Evolutionary conservation across 2,797 vertebrate genomes (phyloP).

Genomic region (Phataginus tricuspis): DNA sequence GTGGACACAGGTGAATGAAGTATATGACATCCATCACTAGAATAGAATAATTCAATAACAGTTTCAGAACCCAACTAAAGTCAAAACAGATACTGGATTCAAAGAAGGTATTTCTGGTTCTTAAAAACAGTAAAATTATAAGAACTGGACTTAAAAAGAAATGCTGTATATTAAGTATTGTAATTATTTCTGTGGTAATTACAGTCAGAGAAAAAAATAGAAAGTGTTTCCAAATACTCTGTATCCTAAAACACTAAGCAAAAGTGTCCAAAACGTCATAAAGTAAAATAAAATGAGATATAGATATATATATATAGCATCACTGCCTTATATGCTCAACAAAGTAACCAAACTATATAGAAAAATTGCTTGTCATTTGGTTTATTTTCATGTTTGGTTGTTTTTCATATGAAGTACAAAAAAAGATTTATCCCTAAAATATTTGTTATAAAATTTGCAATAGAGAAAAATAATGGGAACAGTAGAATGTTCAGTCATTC

Average conservation of each 20-base stretch:
- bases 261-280: not conserved
- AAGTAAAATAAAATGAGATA: not conserved
- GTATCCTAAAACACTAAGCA: not conserved
- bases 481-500: not conserved
- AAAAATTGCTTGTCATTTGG: not conserved
- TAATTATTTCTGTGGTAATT: not conserved
- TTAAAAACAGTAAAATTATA: not conserved
- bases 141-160: not conserved
- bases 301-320: not conserved
- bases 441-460: not conserved
- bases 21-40: not conserved
- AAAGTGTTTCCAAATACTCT: not conserved
- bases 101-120: not conserved
- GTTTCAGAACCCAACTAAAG: not conserved
- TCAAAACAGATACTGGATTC: not conserved
- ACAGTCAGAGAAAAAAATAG: not conserved
- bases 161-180: not conserved
- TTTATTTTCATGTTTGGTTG: not conserved
- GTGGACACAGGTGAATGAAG: not conserved
- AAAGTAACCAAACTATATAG: not conserved
- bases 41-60: not conserved
- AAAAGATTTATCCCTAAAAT: not conserved
- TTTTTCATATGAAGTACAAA: not conserved
- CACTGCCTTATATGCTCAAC: not conserved
- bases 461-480: not conserved